phyloP scores from a whole-genome alignment of 2,888 invertebrate genomes.

The Poecilobothrus nobilitatus region DNA sequence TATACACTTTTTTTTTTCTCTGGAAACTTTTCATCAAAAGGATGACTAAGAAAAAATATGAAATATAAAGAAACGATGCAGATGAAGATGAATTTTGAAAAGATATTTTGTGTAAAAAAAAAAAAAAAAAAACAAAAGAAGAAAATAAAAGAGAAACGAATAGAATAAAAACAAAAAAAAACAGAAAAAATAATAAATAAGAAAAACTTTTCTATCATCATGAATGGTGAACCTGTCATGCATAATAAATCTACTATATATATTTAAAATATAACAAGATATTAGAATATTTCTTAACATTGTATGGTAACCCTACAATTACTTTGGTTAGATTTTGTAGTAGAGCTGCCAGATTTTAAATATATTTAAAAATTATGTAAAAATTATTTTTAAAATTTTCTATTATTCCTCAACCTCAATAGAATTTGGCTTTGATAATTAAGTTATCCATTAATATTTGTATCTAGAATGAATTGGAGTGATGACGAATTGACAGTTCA shows the following conservation, averaged over 20 bases:
- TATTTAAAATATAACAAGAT: not conserved
- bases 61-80: not conserved
- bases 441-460: too few species aligned
- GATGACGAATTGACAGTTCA: too few species aligned
- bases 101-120: too few species aligned
- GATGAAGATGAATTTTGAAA: not conserved
- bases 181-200: not conserved
- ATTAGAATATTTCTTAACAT: not conserved
- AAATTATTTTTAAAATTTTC: not conserved
- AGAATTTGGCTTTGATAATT: too few species aligned
- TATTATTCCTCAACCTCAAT: too few species aligned
- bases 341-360: not conserved
- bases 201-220: not conserved
- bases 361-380: not conserved
- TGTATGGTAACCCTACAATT: not conserved
- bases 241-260: not conserved
- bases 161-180: too few species aligned
- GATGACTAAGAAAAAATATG: not conserved
- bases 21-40: not conserved
- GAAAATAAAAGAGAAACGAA: too few species aligned
- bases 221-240: slow-evolving; percentile 1
- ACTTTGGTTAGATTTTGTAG: not conserved
- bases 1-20: too few species aligned
- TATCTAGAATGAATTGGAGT: too few species aligned
- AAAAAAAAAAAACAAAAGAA: too few species aligned